Base-by-base conservation (phyloP, 2,113 vertebrate species). In the Gymnogyps californianus region DNA sequence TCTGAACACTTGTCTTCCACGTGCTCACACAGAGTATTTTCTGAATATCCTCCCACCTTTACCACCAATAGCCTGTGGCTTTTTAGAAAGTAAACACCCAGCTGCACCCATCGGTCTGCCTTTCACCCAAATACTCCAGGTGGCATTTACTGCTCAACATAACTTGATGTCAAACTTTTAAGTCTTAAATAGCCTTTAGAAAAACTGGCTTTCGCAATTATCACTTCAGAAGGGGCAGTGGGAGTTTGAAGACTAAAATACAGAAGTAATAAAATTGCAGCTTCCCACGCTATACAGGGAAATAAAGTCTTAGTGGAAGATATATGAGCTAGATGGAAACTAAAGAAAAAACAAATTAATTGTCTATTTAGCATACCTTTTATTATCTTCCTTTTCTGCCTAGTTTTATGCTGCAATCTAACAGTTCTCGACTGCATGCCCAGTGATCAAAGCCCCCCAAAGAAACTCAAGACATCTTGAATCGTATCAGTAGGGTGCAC, bases 211-310 rank as follows among this genome's bases (percentile, higher is more conserved):
- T 93, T n/a, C 67, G 84, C 82, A 97, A 96, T 97, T 97, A 94
- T 74, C 95, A 93, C 94, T 95, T 97, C 91, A 88, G 88, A 83
- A 96, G 75, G 96, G 93, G 84, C 84, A 91, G 95, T 97, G 94
- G 95, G 96, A 96, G 91, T 96, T 97, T 94, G 89, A 96, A 95
- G 97, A 95, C 96, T 95, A 95, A 96, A 96, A 97, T 94, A 96
- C 84, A 96, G 93, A 95, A 96, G 91, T 83, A 97, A 97, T 91
- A 96, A 97, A 97, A 94, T 80, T 88, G 75, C 89, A 95, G 89
- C 97, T 96, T 97, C 97, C 96, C 91, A 97, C 90, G 74, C 97
- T 87, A 93, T 57, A 47, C 24, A 66, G 79, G 78, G 82, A 96
- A 97, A 92, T 70, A 95, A 95, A 93, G 89, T 95, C 64, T 90